phyloP scores from a whole-genome alignment of 2,797 vertebrate genomes.

The Gadopsis marmoratus region DNA sequence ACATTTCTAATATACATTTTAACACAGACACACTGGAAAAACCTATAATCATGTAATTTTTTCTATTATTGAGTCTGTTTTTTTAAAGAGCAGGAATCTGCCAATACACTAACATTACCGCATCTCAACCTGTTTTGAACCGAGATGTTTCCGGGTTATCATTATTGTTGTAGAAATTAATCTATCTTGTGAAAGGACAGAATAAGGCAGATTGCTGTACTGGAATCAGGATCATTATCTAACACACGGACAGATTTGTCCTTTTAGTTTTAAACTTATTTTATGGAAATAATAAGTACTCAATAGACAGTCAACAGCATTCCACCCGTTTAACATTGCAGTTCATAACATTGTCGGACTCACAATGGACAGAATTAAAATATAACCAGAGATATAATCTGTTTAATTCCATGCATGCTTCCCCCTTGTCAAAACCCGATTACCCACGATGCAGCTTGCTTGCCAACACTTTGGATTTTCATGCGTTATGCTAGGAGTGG shows the following conservation, averaged over 20 bases:
- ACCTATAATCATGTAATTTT: neutral
- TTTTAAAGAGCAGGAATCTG: neutral
- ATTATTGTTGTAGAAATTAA: neutral
- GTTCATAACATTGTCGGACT: neutral
- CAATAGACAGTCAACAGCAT: neutral
- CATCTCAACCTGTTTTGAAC: constrained; percentile 4
- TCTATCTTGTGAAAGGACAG: neutral
- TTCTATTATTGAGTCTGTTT: neutral
- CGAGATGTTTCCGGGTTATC: neutral
- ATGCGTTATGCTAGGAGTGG: neutral
- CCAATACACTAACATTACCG: neutral
- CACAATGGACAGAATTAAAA: neutral
- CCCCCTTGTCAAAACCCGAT: neutral
- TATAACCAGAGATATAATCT: neutral
- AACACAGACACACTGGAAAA: neutral
- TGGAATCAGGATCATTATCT: neutral
- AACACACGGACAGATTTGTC: neutral
- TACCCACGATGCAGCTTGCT: neutral
- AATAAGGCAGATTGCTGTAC: neutral
- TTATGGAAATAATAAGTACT: neutral
- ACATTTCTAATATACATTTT: neutral
- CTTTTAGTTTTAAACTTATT: neutral
- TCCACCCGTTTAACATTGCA: neutral
- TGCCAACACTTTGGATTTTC: neutral
- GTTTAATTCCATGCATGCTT: neutral